A percentile compares a stretch with the other conserved stretches of the same genome.
Conservation (phyloP, 2,113 vertebrate species). For the Ploceus nigricollis region DNA sequence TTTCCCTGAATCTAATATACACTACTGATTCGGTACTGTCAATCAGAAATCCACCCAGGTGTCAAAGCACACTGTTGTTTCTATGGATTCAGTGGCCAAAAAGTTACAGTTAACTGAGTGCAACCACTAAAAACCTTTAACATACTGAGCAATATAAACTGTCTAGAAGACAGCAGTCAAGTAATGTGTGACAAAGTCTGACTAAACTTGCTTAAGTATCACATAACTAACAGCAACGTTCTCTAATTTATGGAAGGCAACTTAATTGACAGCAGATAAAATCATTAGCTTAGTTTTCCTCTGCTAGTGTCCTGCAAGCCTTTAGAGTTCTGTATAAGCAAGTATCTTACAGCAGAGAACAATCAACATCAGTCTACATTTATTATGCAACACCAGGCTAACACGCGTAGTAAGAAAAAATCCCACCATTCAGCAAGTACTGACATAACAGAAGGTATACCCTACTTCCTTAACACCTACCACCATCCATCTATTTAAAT, state of each 20-base stretch:
- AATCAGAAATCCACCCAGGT: not conserved
- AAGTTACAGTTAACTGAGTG: not conserved
- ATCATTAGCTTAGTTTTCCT: not conserved
- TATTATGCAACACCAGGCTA: not conserved
- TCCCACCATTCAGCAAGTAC: not conserved
- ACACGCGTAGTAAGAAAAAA: not conserved
- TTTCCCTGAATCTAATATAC: not conserved
- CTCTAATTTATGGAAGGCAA: not conserved
- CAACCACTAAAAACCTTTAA: not conserved
- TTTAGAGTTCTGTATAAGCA: not conserved
- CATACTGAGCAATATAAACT: not conserved
- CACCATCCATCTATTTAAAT: not conserved
- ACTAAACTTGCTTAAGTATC: not conserved
- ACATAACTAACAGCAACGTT: not conserved
- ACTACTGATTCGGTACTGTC: not conserved
- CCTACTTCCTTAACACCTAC: not conserved
- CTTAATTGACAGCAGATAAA: not conserved
- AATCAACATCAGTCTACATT: not conserved
- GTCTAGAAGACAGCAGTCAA: not conserved
- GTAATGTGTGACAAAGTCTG: not conserved
- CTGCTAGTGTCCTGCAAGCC: not conserved
- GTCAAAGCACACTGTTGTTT: not conserved
- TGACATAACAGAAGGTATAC: rapidly evolving
- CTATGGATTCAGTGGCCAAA: not conserved
- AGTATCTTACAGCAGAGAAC: not conserved